A percentile compares a stretch with the other conserved stretches of the same genome.
phyloP scores from a whole-genome alignment of 2,113 vertebrate species.

The Actenoides hombroni region DNA sequence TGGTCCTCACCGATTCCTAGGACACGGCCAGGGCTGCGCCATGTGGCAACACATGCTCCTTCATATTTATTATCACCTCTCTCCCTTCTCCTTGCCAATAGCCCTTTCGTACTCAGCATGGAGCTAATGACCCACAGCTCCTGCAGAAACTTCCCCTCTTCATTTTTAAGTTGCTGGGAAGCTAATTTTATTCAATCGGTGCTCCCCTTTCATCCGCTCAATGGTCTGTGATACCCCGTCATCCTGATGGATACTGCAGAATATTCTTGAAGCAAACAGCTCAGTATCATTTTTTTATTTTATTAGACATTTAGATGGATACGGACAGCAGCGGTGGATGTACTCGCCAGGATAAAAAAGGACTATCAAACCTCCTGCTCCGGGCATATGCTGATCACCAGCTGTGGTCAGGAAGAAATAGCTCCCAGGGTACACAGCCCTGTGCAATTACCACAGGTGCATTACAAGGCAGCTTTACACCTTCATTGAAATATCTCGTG shows the following conservation, averaged over 20 bases:
- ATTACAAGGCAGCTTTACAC: conserved; percentile 42
- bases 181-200: conserved; percentile 13
- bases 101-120: background rate
- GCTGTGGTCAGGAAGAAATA: conserved; percentile 2
- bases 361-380: background rate
- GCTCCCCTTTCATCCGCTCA: conserved; percentile 12
- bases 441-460: conserved; percentile 1
- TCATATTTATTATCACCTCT: background rate
- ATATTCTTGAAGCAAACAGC: conserved; percentile 33
- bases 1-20: background rate
- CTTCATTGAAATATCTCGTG: conserved; percentile 31
- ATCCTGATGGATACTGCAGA: background rate
- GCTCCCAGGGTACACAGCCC: background rate
- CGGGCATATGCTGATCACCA: background rate
- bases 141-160: background rate
- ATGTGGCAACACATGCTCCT: background rate
- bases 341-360: conserved; percentile 29
- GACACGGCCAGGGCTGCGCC: background rate
- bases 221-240: conserved; percentile 5
- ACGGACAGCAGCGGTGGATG: background rate
- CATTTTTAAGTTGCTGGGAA: background rate
- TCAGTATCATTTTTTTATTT: background rate
- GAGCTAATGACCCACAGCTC: conserved; percentile 23
- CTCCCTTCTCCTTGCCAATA: background rate
- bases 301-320: conserved; percentile 17